phyloP scores from a whole-genome alignment of 2,797 vertebrate genomes.

The Lacerta agilis region DNA sequence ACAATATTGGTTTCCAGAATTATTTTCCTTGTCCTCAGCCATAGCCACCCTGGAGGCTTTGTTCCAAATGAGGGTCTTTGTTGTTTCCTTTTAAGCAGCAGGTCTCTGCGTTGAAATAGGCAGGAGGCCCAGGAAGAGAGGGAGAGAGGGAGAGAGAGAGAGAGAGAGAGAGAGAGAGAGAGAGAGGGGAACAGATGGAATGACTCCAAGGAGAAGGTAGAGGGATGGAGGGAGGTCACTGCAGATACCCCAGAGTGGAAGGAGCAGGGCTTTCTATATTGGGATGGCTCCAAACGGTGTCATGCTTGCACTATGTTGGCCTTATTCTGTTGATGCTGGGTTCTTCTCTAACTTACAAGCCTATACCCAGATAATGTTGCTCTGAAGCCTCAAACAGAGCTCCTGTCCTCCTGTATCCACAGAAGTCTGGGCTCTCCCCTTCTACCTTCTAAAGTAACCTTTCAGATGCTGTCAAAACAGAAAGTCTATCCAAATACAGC shows the following conservation, averaged over 20 bases:
- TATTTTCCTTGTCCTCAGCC: conserved; percentile 67
- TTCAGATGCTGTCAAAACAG: not conserved
- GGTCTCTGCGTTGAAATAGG: conserved; percentile 20
- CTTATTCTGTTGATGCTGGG: not conserved
- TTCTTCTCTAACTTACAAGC: not conserved
- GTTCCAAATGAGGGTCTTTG: conserved; percentile 57
- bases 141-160: conserved; percentile 3
- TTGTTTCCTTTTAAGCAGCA: conserved; percentile 54
- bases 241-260: not conserved
- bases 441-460: not conserved
- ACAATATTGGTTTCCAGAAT: conserved; percentile 19
- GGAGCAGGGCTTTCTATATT: conserved; percentile 28
- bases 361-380: accelerated
- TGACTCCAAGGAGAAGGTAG: not conserved
- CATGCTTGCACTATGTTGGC: not conserved
- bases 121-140: conserved; percentile 43
- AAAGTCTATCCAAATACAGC: not conserved
- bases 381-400: not conserved
- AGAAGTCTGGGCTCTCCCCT: not conserved
- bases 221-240: not conserved
- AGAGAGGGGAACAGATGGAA: not conserved
- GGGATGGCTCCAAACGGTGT: not conserved
- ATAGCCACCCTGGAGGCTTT: conserved; percentile 39
- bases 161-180: not conserved
- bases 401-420: not conserved